Base-by-base conservation (phyloP, 2,797 vertebrate species). In the Spondyliosoma cantharus region DNA sequence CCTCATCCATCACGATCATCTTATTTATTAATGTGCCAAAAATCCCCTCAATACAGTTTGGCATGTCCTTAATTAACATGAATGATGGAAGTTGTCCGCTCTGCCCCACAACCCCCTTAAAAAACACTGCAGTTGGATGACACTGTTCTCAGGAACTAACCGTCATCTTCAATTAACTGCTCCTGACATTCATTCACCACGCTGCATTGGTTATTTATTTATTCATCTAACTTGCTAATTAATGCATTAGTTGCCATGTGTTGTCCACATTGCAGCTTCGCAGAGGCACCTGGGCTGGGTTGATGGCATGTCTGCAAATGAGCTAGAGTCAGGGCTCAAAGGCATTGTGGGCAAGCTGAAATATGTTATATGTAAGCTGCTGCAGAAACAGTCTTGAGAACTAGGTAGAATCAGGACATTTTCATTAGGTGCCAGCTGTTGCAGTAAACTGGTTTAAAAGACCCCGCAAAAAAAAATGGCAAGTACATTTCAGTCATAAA, bases 41-140 rank as follows among this genome's bases (percentile, higher is more conserved):
- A 87, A 90, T 90, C 73, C 71, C 82, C 90, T 90, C 89, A 84
- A 93, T 93, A 85, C 85, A 93, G 90, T 93, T 94, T 93, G 93
- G 85, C 92, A 86, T 90, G 89, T 93, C 83, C 86, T 92, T 95
- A 95, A 95, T 96, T 95, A 95, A 92, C 90, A 93, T 91, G 93
- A 95, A 91, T 90, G 90, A 95, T 93, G 90, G 82, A 84, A 90
- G 84, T 76, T 74, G 89, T 87, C 76, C 46, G 58, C 78, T 82
- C 76, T 69, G 62, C 63, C 48, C 60, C 43, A 2, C 62, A 65
- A 43, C 76, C 66, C 78, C 71, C 62, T 19, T 77, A 90, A 48
- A 50, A 87, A 89, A 74, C 69, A 58, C 53, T 52, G 76, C 73
- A 72, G 80, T 85, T 50, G 64, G 85, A 91, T 70, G 81, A 80